Conservation (phyloP, 1,140 invertebrate species). For the Acromyrmex heyeri region DNA sequence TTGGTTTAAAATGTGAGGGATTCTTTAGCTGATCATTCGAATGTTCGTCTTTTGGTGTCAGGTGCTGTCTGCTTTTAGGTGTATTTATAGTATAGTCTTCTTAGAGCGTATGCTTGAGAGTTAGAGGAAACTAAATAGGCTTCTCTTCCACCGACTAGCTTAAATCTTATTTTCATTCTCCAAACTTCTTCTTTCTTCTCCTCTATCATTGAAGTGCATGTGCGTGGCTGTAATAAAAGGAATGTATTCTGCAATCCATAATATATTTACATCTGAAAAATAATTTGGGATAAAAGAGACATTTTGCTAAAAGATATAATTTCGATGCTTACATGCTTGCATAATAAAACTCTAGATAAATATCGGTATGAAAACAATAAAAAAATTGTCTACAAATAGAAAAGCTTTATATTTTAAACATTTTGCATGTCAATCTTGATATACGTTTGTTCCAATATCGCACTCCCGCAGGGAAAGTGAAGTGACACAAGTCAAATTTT, state of each 20-base stretch:
- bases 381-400: neutral
- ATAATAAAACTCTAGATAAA: neutral
- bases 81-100: slow-evolving; percentile 81
- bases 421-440: slow-evolving; percentile 60
- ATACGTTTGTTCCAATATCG: neutral
- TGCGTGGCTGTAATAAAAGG: neutral
- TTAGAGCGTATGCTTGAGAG: slow-evolving; percentile 53
- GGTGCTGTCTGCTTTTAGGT: slow-evolving; percentile 76
- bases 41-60: slow-evolving; percentile 81
- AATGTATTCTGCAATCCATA: slow-evolving; percentile 4
- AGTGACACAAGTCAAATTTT: too few relatives aligned
- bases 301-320: neutral
- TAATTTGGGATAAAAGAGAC: neutral
- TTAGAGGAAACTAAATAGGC: slow-evolving; percentile 62
- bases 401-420: neutral
- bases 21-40: slow-evolving; percentile 80
- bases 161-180: slow-evolving; percentile 54
- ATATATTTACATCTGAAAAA: neutral
- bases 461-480: too few relatives aligned
- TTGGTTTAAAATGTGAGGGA: slow-evolving; percentile 76
- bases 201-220: slow-evolving; percentile 51
- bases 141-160: slow-evolving; percentile 57
- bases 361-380: neutral
- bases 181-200: slow-evolving; percentile 35
- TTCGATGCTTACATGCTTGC: neutral